These are phyloP conservation scores for Rhinichthys osculus DNA, from an alignment of 2,797 vertebrate species.

Conservation along the genomic window DNA sequence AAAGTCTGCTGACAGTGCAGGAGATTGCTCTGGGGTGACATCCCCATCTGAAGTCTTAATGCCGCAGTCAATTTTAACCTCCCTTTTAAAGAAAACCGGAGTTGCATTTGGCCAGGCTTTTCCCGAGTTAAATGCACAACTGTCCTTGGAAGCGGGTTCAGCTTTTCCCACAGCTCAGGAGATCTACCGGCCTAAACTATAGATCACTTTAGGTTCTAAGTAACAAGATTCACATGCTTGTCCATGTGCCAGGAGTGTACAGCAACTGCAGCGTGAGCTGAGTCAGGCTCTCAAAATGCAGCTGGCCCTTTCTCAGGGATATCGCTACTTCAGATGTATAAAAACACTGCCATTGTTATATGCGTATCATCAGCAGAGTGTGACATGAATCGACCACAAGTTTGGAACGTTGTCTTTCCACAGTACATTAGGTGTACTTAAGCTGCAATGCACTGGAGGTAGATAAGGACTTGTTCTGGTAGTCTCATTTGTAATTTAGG, in stretches of 20 bases:
- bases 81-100: slow-evolving; percentile 76
- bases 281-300: not conserved
- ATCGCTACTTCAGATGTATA: slow-evolving; percentile 20
- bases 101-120: slow-evolving; percentile 51
- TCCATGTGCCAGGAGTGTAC: slow-evolving; percentile 10
- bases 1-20: slow-evolving; percentile 77
- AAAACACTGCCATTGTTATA: not conserved
- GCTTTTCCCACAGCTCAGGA: slow-evolving; percentile 41
- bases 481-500: slow-evolving; percentile 49
- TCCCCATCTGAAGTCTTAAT: slow-evolving; percentile 81
- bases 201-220: slow-evolving; percentile 34
- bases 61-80: slow-evolving; percentile 80
- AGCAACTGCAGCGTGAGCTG: not conserved
- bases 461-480: slow-evolving; percentile 49
- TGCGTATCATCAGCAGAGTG: slow-evolving; percentile 15
- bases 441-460: slow-evolving; percentile 19
- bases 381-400: not conserved
- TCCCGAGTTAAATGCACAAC: slow-evolving; percentile 12
- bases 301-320: not conserved
- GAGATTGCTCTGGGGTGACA: slow-evolving; percentile 79
- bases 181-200: slow-evolving; percentile 30
- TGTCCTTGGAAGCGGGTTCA: slow-evolving; percentile 16
- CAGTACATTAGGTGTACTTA: slow-evolving; percentile 40
- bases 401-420: slow-evolving; percentile 5
- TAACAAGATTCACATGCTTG: slow-evolving; percentile 23